A percentile compares a stretch with the other conserved stretches of the same genome.
These are phyloP conservation scores for Acromyrmex echinatior DNA, from an alignment of 1,140 invertebrate genomes.

Conservation along the genomic window DNA sequence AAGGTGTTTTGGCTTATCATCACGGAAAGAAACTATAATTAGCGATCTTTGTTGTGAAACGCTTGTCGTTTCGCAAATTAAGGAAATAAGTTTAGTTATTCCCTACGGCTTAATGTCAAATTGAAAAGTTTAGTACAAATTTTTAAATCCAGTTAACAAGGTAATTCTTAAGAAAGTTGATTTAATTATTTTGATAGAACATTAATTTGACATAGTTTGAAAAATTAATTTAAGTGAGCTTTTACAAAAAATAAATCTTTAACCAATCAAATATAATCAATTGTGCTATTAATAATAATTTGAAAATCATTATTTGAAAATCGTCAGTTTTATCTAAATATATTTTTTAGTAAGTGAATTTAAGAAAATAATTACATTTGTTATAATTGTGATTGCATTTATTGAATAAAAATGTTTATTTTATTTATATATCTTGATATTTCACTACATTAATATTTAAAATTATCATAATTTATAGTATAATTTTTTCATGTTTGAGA, in stretches of 20 bases:
- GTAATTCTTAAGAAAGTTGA: not conserved
- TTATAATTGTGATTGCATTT: too few relatives aligned
- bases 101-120: not conserved
- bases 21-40: conserved; percentile 30
- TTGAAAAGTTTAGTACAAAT: not conserved
- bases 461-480: too few relatives aligned
- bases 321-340: too few relatives aligned
- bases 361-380: too few relatives aligned
- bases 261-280: too few relatives aligned
- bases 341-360: too few relatives aligned
- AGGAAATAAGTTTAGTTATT: not conserved
- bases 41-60: not conserved
- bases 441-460: too few relatives aligned
- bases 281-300: too few relatives aligned
- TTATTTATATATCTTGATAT: too few relatives aligned
- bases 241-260: not conserved
- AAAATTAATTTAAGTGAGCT: not conserved
- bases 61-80: not conserved
- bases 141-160: not conserved
- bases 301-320: too few relatives aligned
- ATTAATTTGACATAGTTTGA: not conserved
- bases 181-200: not conserved
- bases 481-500: too few relatives aligned
- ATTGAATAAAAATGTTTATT: too few relatives aligned
- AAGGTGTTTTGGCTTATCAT: conserved; percentile 16